A percentile compares a stretch with the other conserved stretches of the same genome.
Evolutionary conservation across 2,797 vertebrate species (phyloP).

Genomic region (Avahi laniger): DNA sequence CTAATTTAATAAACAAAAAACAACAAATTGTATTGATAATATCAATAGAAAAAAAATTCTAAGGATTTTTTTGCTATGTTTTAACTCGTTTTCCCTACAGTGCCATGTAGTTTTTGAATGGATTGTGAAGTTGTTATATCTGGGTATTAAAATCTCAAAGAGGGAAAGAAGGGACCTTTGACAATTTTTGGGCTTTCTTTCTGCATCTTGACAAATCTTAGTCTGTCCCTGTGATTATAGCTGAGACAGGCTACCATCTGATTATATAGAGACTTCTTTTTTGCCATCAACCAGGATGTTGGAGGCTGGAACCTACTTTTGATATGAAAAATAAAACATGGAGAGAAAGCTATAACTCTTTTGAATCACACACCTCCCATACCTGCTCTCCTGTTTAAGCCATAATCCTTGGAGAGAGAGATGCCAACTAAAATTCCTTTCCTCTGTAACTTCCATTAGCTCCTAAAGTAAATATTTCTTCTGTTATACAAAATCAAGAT

Average conservation of each 20-base stretch:
- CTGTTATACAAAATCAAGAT: slow-evolving; percentile 1
- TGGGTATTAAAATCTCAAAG: background rate
- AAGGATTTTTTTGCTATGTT: background rate
- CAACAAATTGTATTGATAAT: background rate
- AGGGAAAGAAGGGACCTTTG: background rate
- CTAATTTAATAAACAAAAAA: background rate
- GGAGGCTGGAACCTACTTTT: background rate
- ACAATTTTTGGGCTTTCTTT: background rate
- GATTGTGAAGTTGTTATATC: background rate
- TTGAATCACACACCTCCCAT: background rate
- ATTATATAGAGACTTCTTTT: background rate
- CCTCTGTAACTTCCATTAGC: background rate
- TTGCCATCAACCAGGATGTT: background rate
- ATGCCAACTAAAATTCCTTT: slow-evolving; percentile 10
- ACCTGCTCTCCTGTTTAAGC: background rate
- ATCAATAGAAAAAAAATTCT: background rate
- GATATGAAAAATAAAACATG: background rate
- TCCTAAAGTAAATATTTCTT: background rate
- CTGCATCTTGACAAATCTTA: background rate
- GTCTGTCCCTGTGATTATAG: background rate
- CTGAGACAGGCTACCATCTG: background rate
- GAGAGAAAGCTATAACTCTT: background rate
- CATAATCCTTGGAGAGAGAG: background rate
- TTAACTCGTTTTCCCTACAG: background rate
- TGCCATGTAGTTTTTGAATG: background rate